These are phyloP conservation scores for Enteromius argenteus DNA, from an alignment of 2,797 vertebrate species.

Conservation along the genomic window DNA sequence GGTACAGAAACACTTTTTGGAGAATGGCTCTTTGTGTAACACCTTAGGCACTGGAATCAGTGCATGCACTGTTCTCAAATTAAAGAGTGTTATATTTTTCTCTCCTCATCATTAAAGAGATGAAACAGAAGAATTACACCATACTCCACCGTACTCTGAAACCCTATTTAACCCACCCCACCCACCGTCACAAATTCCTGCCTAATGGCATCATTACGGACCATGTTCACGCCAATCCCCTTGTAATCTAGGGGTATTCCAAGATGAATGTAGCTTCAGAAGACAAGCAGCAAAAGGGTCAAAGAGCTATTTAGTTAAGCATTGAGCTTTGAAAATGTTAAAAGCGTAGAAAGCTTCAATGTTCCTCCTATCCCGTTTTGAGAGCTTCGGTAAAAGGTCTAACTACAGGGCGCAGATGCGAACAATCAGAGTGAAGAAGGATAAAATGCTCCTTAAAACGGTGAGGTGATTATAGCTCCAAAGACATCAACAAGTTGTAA, in stretches of 20 bases:
- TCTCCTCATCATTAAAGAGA: slow-evolving; percentile 65
- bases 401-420: slow-evolving; percentile 3
- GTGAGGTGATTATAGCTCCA: slow-evolving; percentile 3
- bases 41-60: slow-evolving; percentile 61
- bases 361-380: background rate
- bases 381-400: slow-evolving; percentile 12
- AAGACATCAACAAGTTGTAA: slow-evolving; percentile 2
- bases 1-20: slow-evolving; percentile 52
- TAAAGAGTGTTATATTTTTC: slow-evolving; percentile 72
- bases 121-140: slow-evolving; percentile 68
- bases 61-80: slow-evolving; percentile 66
- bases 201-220: slow-evolving; percentile 83
- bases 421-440: background rate
- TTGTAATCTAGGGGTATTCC: slow-evolving; percentile 77
- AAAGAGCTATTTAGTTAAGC: slow-evolving; percentile 45
- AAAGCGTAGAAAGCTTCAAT: slow-evolving; percentile 17
- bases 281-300: slow-evolving; percentile 26
- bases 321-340: slow-evolving; percentile 47
- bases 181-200: slow-evolving; percentile 78
- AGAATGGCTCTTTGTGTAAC: slow-evolving; percentile 52
- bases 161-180: slow-evolving; percentile 51
- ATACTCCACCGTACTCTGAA: slow-evolving; percentile 64
- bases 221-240: slow-evolving; percentile 74
- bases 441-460: slow-evolving; percentile 3
- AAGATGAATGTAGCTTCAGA: slow-evolving; percentile 62